phyloP scores from a whole-genome alignment of 1,140 invertebrate genomes.

The Halictus rubicundus region DNA sequence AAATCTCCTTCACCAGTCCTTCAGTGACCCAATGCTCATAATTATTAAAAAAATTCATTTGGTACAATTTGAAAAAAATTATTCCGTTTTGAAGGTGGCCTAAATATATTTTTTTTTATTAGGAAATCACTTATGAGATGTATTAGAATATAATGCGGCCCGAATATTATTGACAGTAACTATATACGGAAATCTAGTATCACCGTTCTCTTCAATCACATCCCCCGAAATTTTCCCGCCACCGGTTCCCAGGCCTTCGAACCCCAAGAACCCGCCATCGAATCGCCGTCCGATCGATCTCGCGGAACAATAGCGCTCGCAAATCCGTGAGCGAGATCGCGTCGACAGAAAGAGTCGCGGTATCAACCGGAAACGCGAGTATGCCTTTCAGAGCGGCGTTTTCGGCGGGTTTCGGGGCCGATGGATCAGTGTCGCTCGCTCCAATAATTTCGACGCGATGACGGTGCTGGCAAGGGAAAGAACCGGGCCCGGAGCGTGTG shows the following conservation, averaged over 20 bases:
- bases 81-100: no score
- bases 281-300: background rate
- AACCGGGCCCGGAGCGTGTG: background rate
- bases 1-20: no score
- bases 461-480: no score
- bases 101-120: no score
- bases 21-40: no score
- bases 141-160: no score
- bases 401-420: background rate
- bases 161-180: no score
- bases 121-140: no score
- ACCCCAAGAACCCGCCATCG: background rate
- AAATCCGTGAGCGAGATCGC: background rate
- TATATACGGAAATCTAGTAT: no score
- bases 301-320: background rate
- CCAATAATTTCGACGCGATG: constrained; percentile 27
- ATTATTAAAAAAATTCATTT: no score
- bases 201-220: background rate
- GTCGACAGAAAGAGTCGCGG: background rate
- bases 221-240: background rate
- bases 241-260: no score
- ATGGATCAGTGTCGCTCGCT: background rate
- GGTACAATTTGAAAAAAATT: no score
- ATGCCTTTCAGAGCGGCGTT: background rate
- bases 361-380: background rate